phyloP scores from a whole-genome alignment of 2,797 vertebrate genomes.

The Acipenser transmontanus region DNA sequence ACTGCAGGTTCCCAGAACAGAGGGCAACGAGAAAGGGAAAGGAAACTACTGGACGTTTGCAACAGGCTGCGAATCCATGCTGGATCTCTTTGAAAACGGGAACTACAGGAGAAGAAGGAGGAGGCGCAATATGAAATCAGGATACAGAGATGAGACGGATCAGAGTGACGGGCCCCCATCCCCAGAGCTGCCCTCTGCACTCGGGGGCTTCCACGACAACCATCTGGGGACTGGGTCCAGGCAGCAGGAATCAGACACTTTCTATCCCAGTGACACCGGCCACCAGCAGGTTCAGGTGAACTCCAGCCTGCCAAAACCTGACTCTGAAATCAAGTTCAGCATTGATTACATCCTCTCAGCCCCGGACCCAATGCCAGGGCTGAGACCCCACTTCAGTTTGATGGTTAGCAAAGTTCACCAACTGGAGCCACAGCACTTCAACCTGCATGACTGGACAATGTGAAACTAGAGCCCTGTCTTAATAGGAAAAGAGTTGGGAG shows the following conservation, averaged over 20 bases:
- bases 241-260: slow-evolving; percentile 49
- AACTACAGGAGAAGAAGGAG: slow-evolving; percentile 85
- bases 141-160: slow-evolving; percentile 59
- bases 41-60: slow-evolving; percentile 97
- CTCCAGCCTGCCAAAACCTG: slow-evolving; percentile 58
- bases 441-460: slow-evolving; percentile 81
- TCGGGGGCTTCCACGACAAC: slow-evolving; percentile 40
- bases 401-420: slow-evolving; percentile 53
- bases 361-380: slow-evolving; percentile 69
- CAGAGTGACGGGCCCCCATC: slow-evolving; percentile 36
- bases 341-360: slow-evolving; percentile 96
- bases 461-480: slow-evolving; percentile 39
- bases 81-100: slow-evolving; percentile 94
- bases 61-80: slow-evolving; percentile 88
- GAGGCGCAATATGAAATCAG: slow-evolving; percentile 72
- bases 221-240: slow-evolving; percentile 34
- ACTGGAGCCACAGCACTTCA: slow-evolving; percentile 70
- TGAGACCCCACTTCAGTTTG: slow-evolving; percentile 50
- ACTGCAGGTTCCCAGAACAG: slow-evolving; percentile 83
- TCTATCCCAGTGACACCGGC: slow-evolving; percentile 53
- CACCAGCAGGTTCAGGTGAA: slow-evolving; percentile 42
- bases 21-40: slow-evolving; percentile 91
- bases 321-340: slow-evolving; percentile 92
- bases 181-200: background rate
- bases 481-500: no score